phyloP scores from a whole-genome alignment of 64 coral and sea anemone species.

The Dendrophyllia cribrosa region DNA sequence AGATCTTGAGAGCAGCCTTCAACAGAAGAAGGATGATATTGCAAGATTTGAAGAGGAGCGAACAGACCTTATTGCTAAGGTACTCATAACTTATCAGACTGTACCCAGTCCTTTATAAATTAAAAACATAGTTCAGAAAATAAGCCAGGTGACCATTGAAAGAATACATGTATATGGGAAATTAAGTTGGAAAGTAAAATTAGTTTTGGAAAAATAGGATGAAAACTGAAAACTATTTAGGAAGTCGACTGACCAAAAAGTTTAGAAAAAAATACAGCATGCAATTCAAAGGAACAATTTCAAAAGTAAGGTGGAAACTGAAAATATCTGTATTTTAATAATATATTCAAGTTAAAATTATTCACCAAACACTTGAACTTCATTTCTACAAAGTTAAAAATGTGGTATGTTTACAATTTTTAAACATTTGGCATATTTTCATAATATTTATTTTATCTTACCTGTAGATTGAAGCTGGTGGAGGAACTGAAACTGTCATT shows the following conservation, averaged over 20 bases:
- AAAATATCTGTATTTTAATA: too few relatives aligned
- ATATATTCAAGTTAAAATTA: too few relatives aligned
- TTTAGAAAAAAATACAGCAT: too few relatives aligned
- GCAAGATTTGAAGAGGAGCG: slow-evolving; percentile 89
- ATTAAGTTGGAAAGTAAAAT: too few relatives aligned
- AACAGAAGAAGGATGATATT: slow-evolving; percentile 91
- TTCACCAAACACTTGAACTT: too few relatives aligned
- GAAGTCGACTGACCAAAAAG: too few relatives aligned
- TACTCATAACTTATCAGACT: not conserved
- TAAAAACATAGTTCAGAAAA: not conserved
- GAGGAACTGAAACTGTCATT: slow-evolving; percentile 93
- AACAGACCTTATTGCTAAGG: slow-evolving; percentile 97
- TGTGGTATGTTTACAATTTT: not conserved
- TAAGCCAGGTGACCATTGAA: not conserved
- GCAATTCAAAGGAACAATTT: too few relatives aligned
- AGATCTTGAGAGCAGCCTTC: slow-evolving; percentile 83
- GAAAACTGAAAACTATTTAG: too few relatives aligned
- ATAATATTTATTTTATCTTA: not conserved
- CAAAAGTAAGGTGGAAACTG: too few relatives aligned
- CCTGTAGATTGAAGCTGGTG: slow-evolving; percentile 94
- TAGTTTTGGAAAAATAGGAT: too few relatives aligned
- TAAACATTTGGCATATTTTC: not conserved
- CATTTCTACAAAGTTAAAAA: not conserved
- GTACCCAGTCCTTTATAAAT: not conserved
- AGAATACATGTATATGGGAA: too few relatives aligned